These are phyloP conservation scores for Belgica antarctica DNA, from an alignment of 2,888 invertebrate species.

Conservation along the genomic window DNA sequence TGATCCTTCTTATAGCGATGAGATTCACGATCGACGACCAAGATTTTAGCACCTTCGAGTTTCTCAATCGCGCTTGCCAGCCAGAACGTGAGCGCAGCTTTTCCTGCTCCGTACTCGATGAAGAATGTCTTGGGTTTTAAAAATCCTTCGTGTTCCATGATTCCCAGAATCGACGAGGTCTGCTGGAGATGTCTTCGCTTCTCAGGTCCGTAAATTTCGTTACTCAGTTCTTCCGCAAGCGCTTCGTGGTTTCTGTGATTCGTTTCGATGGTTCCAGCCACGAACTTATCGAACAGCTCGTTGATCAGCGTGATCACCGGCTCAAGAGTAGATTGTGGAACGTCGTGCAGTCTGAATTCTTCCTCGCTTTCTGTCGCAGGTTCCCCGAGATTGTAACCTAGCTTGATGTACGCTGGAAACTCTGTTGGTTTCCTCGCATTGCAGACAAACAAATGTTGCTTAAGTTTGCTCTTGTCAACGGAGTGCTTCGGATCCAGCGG, in stretches of 20 bases:
- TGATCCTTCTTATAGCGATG: slow-evolving; percentile 79
- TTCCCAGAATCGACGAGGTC: slow-evolving; percentile 71
- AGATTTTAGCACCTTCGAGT: slow-evolving; percentile 55
- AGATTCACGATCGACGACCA: slow-evolving; percentile 76
- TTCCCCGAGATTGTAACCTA: slow-evolving; percentile 50
- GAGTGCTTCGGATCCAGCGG: slow-evolving; percentile 74
- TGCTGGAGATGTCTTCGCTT: slow-evolving; percentile 74
- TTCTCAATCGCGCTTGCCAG: slow-evolving; percentile 61
- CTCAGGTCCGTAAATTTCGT: slow-evolving; percentile 61
- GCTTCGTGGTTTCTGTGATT: slow-evolving; percentile 54
- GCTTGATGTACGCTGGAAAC: slow-evolving; percentile 56
- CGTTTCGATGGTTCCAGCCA: slow-evolving; percentile 53
- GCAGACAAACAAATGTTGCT: slow-evolving; percentile 70
- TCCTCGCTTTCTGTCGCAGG: slow-evolving; percentile 43
- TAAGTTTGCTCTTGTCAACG: slow-evolving; percentile 64
- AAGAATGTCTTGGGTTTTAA: slow-evolving; percentile 66
- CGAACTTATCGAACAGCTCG: slow-evolving; percentile 51
- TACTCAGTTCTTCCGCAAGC: slow-evolving; percentile 57
- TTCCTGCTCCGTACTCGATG: slow-evolving; percentile 88
- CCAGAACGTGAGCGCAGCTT: slow-evolving; percentile 80
- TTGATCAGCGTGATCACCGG: slow-evolving; percentile 55
- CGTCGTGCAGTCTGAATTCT: slow-evolving; percentile 52
- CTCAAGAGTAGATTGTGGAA: slow-evolving; percentile 52
- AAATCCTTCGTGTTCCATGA: slow-evolving; percentile 63
- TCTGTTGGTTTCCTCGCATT: slow-evolving; percentile 62